A percentile compares a stretch with the other conserved stretches of the same genome.
These are phyloP conservation scores for Laodelphax striatellus DNA, from an alignment of 1,140 invertebrate genomes.

Conservation along the genomic window DNA sequence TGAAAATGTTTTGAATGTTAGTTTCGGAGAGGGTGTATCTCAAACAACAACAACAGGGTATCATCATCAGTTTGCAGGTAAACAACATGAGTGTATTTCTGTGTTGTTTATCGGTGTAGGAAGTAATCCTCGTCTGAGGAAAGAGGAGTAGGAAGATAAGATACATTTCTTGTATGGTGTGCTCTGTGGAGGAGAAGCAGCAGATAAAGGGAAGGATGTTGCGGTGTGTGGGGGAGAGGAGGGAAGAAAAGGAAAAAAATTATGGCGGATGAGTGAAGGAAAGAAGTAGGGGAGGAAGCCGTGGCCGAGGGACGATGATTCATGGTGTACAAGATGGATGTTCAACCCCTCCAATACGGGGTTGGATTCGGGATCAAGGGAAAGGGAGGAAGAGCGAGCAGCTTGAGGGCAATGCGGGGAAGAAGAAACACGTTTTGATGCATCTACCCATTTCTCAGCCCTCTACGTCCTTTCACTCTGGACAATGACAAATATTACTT, in stretches of 20 bases:
- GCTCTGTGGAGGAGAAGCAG: not conserved
- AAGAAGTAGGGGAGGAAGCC: not conserved
- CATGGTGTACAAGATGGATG: slow-evolving; percentile 21
- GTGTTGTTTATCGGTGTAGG: not conserved
- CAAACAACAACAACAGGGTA: no score
- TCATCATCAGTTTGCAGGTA: not conserved
- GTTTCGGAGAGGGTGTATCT: no score
- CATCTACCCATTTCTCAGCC: slow-evolving; percentile 12
- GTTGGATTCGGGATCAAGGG: not conserved
- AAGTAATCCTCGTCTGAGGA: not conserved
- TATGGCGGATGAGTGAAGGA: slow-evolving; percentile 13
- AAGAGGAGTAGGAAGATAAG: slow-evolving; percentile 2
- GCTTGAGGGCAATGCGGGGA: not conserved
- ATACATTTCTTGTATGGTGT: slow-evolving; percentile 9
- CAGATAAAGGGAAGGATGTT: slow-evolving; percentile 1
- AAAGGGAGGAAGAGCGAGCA: not conserved
- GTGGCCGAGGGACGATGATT: slow-evolving; percentile 15
- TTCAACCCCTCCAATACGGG: slow-evolving; percentile 9
- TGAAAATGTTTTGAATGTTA: no score
- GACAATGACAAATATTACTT: slow-evolving; percentile 16
- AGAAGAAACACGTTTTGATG: slow-evolving; percentile 13
- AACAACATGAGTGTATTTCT: slow-evolving; percentile 1
- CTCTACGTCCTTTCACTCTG: slow-evolving; percentile 3
- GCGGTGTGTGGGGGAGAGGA: not conserved
- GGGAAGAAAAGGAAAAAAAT: slow-evolving; percentile 13